Evolutionary conservation across 2,888 invertebrate genomes (phyloP).

Genomic region (Galerucella calmariensis): DNA sequence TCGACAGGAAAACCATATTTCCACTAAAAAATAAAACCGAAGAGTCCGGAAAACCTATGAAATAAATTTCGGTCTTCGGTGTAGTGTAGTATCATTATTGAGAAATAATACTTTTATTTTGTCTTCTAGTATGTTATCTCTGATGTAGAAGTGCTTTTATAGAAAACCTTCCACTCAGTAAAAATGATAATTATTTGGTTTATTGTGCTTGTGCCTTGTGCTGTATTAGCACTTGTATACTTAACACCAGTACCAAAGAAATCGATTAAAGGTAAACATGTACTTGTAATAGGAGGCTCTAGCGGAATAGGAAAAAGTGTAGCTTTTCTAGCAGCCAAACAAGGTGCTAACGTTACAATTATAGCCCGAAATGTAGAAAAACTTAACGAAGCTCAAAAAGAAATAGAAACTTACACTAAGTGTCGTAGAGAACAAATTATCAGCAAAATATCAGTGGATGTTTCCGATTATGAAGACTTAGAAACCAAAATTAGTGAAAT

Average conservation of each 20-base stretch:
- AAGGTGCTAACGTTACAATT: conserved; percentile 91
- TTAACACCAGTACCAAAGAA: conserved; percentile 56
- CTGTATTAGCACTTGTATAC: conserved; percentile 14
- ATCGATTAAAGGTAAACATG: conserved; percentile 68
- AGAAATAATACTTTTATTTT: too few species aligned
- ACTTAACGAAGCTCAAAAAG: conserved; percentile 73
- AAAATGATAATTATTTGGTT: conserved; percentile 6
- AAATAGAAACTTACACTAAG: conserved; percentile 67
- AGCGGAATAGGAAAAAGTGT: conserved; percentile 93
- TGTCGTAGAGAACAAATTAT: conserved; percentile 69
- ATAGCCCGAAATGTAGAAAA: conserved; percentile 83
- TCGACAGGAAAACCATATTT: too few species aligned
- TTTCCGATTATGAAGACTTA: conserved; percentile 71
- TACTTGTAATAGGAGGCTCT: conserved; percentile 91
- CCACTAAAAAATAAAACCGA: too few species aligned
- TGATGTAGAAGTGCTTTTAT: too few species aligned
- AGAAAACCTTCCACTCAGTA: neutral
- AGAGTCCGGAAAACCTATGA: too few species aligned
- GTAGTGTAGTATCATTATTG: too few species aligned
- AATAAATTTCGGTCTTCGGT: too few species aligned
- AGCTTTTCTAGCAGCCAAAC: conserved; percentile 79
- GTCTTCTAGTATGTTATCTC: too few species aligned
- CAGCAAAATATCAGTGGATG: conserved; percentile 75
- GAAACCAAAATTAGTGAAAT: conserved; percentile 52
- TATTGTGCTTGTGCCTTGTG: conserved; percentile 21